Evolutionary conservation across 1,140 invertebrate genomes (phyloP).

Genomic region (Drosophila ohnishii): DNA sequence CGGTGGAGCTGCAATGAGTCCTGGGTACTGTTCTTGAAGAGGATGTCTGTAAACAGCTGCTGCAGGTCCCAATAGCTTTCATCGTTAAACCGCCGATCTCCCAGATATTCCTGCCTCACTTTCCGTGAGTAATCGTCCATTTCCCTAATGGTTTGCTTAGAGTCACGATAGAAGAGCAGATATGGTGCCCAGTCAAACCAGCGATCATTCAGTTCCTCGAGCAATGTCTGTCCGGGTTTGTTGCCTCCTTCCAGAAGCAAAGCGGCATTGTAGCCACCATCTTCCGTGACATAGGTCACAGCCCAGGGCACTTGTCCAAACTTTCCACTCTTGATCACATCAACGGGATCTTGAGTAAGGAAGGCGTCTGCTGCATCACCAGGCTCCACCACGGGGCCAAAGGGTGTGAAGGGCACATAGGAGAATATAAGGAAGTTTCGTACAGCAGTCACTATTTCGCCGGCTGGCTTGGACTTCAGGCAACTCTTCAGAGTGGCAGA

Average conservation of each 20-base stretch:
- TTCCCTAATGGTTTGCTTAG: conserved; percentile 29
- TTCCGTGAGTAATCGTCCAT: conserved; percentile 48
- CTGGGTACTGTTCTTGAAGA: conserved; percentile 58
- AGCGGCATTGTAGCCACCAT: conserved; percentile 85
- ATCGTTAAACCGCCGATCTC: conserved; percentile 33
- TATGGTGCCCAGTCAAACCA: conserved; percentile 59
- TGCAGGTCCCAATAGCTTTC: conserved; percentile 53
- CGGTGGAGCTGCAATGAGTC: conserved; percentile 49
- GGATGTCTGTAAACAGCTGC: conserved; percentile 57
- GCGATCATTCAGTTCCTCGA: conserved; percentile 50
- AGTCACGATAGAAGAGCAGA: conserved; percentile 51
- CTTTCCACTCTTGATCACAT: conserved; percentile 84
- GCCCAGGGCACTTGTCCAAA: conserved; percentile 85
- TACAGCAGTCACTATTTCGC: conserved; percentile 53
- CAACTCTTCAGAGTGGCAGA: conserved; percentile 84
- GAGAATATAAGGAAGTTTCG: conserved; percentile 79
- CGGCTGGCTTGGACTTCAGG: conserved; percentile 84
- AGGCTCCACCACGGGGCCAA: conserved; percentile 85
- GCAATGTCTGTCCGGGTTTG: conserved; percentile 5
- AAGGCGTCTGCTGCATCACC: conserved; percentile 80
- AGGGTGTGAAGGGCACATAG: conserved; percentile 86
- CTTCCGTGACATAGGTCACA: conserved; percentile 84
- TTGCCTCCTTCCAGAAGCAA: conserved; percentile 30
- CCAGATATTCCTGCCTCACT: conserved; percentile 51
- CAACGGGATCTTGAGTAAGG: conserved; percentile 83